These are phyloP conservation scores for Spodoptera picta DNA, from an alignment of 2,888 invertebrate genomes.

Conservation along the genomic window DNA sequence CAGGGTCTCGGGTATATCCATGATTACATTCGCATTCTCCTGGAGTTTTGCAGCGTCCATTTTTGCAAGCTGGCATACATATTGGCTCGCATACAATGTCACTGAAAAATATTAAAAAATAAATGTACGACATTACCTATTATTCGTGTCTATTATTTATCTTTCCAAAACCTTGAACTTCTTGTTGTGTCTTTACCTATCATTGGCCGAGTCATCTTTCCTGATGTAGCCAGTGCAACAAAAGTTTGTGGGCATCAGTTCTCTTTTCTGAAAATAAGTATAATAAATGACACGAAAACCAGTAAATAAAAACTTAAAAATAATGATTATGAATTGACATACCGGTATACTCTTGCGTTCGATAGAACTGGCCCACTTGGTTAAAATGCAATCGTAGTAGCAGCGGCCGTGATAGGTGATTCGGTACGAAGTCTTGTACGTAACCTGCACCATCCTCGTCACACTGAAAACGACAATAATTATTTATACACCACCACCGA, in stretches of 20 bases:
- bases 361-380: not conserved
- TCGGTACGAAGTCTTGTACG: not conserved
- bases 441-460: not conserved
- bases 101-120: conserved; percentile 16
- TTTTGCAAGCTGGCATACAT: conserved; percentile 64
- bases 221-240: conserved; percentile 35
- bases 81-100: conserved; percentile 61
- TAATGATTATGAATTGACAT: conserved; percentile 2
- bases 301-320: no score
- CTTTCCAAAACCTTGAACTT: no score
- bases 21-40: conserved; percentile 43
- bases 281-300: no score
- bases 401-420: conserved; percentile 3
- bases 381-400: conserved; percentile 10
- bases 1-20: conserved; percentile 28
- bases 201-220: conserved; percentile 15
- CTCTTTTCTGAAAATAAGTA: conserved; percentile 21
- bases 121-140: not conserved
- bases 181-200: conserved; percentile 8
- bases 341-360: conserved; percentile 10
- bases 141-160: no score
- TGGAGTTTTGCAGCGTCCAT: conserved; percentile 60
- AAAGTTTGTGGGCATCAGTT: conserved; percentile 1
- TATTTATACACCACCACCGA: not conserved
- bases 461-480: conserved; percentile 13